Conservation (phyloP, 1,140 invertebrate species). For the Sitophilus oryzae region DNA sequence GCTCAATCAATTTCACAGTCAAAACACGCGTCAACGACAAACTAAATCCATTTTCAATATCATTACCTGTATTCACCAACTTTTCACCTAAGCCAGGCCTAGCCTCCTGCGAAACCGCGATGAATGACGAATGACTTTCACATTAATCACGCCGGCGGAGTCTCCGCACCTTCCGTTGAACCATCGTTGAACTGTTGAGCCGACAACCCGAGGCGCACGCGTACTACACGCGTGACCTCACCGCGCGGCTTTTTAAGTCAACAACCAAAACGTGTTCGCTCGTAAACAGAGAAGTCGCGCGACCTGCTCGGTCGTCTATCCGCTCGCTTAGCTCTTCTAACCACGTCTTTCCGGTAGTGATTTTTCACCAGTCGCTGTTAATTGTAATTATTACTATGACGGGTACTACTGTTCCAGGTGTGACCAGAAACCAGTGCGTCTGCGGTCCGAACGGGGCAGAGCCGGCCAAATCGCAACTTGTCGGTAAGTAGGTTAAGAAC, state of each 20-base stretch:
- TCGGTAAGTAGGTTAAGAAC: conserved; percentile 16
- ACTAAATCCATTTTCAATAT: no score
- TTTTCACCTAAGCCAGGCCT: no score
- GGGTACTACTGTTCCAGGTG: conserved; percentile 32
- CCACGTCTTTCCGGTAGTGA: no score
- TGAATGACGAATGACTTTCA: background rate
- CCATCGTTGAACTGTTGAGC: background rate
- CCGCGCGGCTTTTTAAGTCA: background rate
- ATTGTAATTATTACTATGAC: conserved; percentile 28
- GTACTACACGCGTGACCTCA: background rate
- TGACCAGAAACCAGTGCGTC: conserved; percentile 34
- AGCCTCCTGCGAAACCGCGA: no score
- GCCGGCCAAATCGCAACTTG: conserved; percentile 22
- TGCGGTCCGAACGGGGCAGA: conserved; percentile 21
- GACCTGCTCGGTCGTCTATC: no score
- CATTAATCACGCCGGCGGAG: background rate
- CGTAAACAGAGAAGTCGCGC: background rate
- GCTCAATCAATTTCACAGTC: no score
- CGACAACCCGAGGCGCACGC: background rate
- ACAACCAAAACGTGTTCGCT: background rate
- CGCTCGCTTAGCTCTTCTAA: no score
- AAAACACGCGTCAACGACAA: no score
- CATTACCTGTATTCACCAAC: no score
- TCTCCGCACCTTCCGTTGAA: background rate
- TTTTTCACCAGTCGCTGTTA: no score